phyloP scores from a whole-genome alignment of 2,113 vertebrate genomes.

The Serilophus lunatus region DNA sequence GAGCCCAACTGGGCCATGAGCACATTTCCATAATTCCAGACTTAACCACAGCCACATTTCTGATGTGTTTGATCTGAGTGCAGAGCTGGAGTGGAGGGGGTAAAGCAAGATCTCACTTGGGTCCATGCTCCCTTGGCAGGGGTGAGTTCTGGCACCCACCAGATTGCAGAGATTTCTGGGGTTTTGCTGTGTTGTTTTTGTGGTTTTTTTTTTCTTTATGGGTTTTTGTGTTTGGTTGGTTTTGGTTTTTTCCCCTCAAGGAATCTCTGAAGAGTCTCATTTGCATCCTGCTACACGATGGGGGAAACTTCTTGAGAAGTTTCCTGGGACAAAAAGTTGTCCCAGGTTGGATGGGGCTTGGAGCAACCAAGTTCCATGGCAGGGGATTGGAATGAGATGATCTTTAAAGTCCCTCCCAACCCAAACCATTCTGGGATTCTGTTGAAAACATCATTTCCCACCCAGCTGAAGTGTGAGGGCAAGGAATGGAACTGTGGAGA shows the following conservation, averaged over 20 bases:
- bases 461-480: not conserved
- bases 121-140: not conserved
- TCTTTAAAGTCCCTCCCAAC: not conserved
- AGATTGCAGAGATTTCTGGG: not conserved
- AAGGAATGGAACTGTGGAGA: not conserved
- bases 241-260: fast-evolving
- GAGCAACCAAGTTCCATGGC: not conserved
- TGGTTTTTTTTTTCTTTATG: fast-evolving
- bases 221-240: not conserved
- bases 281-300: not conserved
- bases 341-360: not conserved
- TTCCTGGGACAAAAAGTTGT: not conserved
- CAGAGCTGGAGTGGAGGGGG: fast-evolving
- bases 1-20: not conserved
- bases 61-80: fast-evolving
- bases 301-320: not conserved
- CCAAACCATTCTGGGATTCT: not conserved
- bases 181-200: not conserved
- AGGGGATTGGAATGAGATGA: not conserved
- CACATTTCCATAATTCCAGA: fast-evolving
- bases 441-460: not conserved
- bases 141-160: not conserved
- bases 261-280: fast-evolving
- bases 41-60: fast-evolving
- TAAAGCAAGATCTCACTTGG: not conserved